Conservation (phyloP, 1,140 invertebrate species). For the Nylanderia fulva region DNA sequence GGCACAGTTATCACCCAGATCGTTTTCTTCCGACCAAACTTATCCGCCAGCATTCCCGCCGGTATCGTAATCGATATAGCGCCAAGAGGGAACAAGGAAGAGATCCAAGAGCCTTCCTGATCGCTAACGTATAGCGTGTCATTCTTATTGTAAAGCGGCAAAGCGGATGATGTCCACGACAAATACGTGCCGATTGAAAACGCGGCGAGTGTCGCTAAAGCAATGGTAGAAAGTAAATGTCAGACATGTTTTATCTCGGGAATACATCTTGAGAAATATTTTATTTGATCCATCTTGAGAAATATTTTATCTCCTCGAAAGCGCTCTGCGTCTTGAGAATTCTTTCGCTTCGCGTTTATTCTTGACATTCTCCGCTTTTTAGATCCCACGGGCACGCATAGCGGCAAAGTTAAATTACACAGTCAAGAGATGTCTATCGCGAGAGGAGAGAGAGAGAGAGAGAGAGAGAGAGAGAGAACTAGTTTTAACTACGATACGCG, state of each 20-base stretch:
- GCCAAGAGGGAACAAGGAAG: conserved; percentile 86
- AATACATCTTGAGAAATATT: conserved; percentile 31
- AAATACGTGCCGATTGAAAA: conserved; percentile 87
- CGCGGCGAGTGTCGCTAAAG: conserved; percentile 86
- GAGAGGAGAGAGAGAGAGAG: too few species aligned
- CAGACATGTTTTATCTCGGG: neutral
- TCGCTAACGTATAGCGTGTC: conserved; percentile 53
- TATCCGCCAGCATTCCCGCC: conserved; percentile 88
- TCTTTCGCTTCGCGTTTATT: neutral
- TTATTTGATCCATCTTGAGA: conserved; percentile 30
- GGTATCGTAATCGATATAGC: conserved; percentile 87
- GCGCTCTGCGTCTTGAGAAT: conserved; percentile 7
- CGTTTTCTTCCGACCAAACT: conserved; percentile 88
- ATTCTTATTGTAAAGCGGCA: conserved; percentile 80
- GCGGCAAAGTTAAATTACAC: conserved; percentile 29
- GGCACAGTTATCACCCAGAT: conserved; percentile 87
- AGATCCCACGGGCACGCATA: conserved; percentile 3
- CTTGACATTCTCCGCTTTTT: neutral
- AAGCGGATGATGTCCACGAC: conserved; percentile 87
- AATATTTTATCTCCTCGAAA: conserved; percentile 15
- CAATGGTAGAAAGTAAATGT: conserved; percentile 11
- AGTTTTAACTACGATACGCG: conserved; percentile 22
- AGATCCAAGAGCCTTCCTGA: conserved; percentile 86
- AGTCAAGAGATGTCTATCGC: conserved; percentile 30
- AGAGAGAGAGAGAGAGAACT: too few species aligned